Conservation (phyloP, 2,888 invertebrate species). For the Nudaria mundana region DNA sequence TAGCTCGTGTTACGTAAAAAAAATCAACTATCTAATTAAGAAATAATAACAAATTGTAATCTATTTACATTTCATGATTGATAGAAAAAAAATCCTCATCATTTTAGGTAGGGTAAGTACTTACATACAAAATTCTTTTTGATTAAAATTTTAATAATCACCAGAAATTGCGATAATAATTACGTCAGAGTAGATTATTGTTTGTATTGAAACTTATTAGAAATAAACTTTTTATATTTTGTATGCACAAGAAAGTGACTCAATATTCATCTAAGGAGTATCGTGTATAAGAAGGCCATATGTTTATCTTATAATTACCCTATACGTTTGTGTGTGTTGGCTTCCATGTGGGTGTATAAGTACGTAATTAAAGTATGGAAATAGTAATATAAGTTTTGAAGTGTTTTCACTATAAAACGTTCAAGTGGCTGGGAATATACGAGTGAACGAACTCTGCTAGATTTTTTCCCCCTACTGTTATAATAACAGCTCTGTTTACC, state of each 20-base stretch:
- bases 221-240: constrained; percentile 14
- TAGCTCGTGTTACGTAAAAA: constrained; percentile 10
- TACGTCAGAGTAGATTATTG: no score
- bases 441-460: constrained; percentile 62
- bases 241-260: constrained; percentile 51
- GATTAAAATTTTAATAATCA: no score
- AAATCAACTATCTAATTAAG: not conserved
- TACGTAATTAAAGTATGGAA: constrained; percentile 77
- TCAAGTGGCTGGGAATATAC: constrained; percentile 75
- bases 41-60: no score
- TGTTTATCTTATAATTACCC: constrained; percentile 71
- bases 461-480: constrained; percentile 63
- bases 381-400: constrained; percentile 79
- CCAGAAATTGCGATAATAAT: no score
- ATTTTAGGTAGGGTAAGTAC: no score
- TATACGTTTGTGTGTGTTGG: constrained; percentile 38
- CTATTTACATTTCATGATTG: no score
- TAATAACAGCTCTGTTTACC: constrained; percentile 71
- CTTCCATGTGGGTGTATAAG: constrained; percentile 60
- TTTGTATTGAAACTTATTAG: constrained; percentile 22
- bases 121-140: no score
- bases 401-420: constrained; percentile 79
- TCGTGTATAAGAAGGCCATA: constrained; percentile 63
- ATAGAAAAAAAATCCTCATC: no score
- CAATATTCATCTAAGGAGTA: constrained; percentile 51